Conservation (phyloP, 92 coral and sea anemone genomes). For the Actinostola sp. region DNA sequence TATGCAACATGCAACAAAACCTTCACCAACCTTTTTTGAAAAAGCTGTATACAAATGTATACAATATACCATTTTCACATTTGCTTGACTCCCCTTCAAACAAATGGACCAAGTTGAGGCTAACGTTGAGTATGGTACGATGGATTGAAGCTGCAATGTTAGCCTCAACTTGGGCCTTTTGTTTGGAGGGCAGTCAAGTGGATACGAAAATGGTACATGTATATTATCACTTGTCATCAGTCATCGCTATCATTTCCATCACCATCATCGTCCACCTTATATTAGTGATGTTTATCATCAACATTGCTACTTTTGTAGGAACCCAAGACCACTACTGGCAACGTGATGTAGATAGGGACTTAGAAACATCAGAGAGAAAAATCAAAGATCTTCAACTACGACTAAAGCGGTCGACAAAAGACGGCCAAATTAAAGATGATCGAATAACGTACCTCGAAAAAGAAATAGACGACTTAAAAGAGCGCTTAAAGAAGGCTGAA, state of each 20-base stretch:
- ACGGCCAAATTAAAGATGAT: conserved; percentile 90
- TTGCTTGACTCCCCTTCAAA: no score
- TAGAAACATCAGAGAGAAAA: conserved; percentile 90
- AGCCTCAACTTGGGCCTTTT: no score
- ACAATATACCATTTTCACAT: no score
- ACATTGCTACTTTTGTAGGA: background rate
- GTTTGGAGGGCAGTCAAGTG: no score
- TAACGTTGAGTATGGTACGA: no score
- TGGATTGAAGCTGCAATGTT: no score
- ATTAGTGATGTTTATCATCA: background rate
- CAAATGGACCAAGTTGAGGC: no score
- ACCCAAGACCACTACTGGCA: conserved; percentile 35
- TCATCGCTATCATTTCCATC: no score
- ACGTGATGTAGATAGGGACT: conserved; percentile 74
- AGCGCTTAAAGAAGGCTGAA: conserved; percentile 71
- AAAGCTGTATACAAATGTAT: no score
- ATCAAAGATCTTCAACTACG: conserved; percentile 95
- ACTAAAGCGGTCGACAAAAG: conserved; percentile 91
- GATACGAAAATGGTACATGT: background rate
- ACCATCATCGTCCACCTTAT: no score
- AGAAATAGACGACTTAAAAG: conserved; percentile 79
- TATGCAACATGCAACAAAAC: no score
- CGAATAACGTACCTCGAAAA: conserved; percentile 82
- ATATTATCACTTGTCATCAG: background rate
- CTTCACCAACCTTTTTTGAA: no score